Base-by-base conservation (phyloP, 2,888 invertebrate species). In the Rhagonycha lutea region DNA sequence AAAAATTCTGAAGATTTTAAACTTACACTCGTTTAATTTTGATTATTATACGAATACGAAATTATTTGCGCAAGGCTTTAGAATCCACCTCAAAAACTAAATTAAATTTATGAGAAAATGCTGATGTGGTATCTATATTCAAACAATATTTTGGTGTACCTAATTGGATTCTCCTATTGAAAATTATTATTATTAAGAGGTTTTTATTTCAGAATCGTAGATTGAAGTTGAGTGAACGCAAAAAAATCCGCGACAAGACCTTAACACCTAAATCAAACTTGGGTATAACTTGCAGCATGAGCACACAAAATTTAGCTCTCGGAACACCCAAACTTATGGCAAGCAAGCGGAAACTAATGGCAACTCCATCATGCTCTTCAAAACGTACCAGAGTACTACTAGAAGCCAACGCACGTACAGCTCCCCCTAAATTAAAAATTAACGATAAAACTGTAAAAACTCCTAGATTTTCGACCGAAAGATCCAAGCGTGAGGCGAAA, bases 201-300 rank as follows among this genome's bases (percentile, higher is more conserved):
- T 9, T 28, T 28, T 47, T 47, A 2, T 80, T 18, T 83, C 89
- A 90, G 83, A 89, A 90, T 80, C 89, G 90, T 0, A 89, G 90
- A 79, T 86, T 87, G 81, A 90, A 90, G 84, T 81, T 89, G 76
- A 90, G 90, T 2, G 90, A 89, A 0, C 90, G 90, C 82, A 91
- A 89, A 85, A 89, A 89, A 83, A 81, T 83, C 63, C 78, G 84
- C 4, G 85, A 85, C 14, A 67, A 70, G 24, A 75, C 69, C 8
- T 10, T 68, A 4, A 70, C 75, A 4, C 72, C 75, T 8, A 74
- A 68, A 70, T 69, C 70, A n/a, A 61, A 28, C 3, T 18, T 70
- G 11, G 28, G 28, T 4, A 14, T 73, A 3, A 68, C 72, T 26
- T 12, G 26, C 10, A 28, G 67, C 24, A 14, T 12, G 29, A 69